phyloP scores from a whole-genome alignment of 2,113 vertebrate species.

The Candoia aspera region DNA sequence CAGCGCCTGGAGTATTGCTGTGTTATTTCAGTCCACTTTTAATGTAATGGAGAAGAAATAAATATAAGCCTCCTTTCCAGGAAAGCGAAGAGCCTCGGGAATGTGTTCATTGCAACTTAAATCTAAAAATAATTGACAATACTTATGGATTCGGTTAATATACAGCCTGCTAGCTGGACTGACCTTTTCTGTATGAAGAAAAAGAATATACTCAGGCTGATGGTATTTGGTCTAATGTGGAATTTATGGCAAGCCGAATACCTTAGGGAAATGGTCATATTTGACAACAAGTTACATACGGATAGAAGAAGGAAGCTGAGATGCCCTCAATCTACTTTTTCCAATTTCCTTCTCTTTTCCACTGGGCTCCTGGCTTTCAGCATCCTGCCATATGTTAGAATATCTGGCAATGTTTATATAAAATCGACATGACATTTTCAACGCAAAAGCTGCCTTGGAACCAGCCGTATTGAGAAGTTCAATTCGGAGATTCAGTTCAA shows the following conservation, averaged over 20 bases:
- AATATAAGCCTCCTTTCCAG: not conserved
- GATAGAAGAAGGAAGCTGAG: not conserved
- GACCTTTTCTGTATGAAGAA: conserved; percentile 5
- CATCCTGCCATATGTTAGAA: not conserved
- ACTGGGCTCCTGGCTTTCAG: not conserved
- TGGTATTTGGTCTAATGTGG: not conserved
- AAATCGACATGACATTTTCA: not conserved
- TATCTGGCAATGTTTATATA: not conserved
- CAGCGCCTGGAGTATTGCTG: not conserved
- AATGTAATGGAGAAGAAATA: not conserved
- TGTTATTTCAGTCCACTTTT: not conserved
- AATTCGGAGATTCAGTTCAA: not conserved
- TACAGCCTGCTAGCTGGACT: not conserved
- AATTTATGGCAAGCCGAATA: not conserved
- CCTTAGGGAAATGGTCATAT: not conserved
- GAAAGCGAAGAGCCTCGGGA: not conserved
- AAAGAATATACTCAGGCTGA: not conserved
- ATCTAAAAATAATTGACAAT: conserved; percentile 2
- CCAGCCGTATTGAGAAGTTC: not conserved
- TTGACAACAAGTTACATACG: not conserved
- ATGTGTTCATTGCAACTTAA: not conserved
- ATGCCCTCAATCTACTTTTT: too few relatives aligned
- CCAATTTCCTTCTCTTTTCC: not conserved
- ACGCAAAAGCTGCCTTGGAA: not conserved
- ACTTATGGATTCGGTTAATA: not conserved